Evolutionary conservation across 2,797 vertebrate genomes (phyloP).

Genomic region (Buceros bicornis): DNA sequence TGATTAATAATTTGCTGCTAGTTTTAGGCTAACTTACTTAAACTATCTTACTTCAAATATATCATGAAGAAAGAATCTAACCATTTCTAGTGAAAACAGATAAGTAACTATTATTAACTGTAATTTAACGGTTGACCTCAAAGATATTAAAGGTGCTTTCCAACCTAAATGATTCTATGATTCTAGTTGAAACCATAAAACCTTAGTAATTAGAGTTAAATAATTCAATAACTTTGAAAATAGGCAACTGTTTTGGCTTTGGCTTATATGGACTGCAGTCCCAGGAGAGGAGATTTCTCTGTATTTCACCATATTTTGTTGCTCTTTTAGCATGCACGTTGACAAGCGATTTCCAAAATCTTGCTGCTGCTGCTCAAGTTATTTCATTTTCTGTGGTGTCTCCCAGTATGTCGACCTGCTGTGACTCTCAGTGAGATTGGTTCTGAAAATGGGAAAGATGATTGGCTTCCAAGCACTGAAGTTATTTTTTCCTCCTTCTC

Average conservation of each 20-base stretch:
- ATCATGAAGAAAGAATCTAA: background rate
- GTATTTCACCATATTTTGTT: background rate
- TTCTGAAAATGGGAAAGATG: background rate
- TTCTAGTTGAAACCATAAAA: background rate
- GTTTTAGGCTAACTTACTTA: background rate
- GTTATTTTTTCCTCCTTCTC: conserved; percentile 2
- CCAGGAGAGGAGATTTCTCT: background rate
- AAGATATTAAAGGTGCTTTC: background rate
- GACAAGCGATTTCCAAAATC: background rate
- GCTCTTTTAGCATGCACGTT: background rate
- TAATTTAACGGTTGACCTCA: rapidly evolving
- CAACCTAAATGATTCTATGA: background rate
- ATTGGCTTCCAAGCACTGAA: background rate
- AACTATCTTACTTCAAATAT: background rate
- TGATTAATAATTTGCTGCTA: background rate
- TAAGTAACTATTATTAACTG: background rate
- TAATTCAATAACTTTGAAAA: background rate
- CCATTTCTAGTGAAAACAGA: background rate
- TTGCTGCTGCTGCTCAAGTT: background rate
- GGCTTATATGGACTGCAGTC: background rate
- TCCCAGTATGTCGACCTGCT: background rate
- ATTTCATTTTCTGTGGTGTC: conserved; percentile 6
- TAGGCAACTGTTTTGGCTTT: background rate
- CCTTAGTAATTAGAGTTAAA: background rate
- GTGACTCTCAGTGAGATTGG: background rate